Percentiles rank a stretch among this genome's conserved stretches.
Conservation (phyloP, 2,888 invertebrate species). For the Alsophila aescularia region DNA sequence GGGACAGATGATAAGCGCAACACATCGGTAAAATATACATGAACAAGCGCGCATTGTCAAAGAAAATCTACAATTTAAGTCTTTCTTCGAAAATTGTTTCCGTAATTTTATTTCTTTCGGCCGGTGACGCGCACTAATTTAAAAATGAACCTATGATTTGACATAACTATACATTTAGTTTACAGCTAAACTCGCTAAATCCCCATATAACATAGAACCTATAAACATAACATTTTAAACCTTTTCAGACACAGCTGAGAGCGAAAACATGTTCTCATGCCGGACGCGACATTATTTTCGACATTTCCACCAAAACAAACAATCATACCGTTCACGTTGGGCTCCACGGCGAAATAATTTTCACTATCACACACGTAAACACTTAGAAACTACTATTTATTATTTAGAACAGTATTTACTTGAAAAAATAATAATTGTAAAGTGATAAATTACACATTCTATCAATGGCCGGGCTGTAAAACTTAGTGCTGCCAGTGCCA, state of each 20-base stretch:
- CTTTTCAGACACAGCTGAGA: conserved; percentile 26
- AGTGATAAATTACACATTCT: neutral
- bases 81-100: neutral
- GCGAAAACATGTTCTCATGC: conserved; percentile 30
- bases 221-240: neutral
- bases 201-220: neutral
- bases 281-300: conserved; percentile 13
- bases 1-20: no score
- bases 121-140: no score
- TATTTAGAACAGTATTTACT: conserved; percentile 3
- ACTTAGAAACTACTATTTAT: neutral
- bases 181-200: neutral
- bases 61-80: neutral
- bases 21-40: no score
- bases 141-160: no score
- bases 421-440: conserved; percentile 1
- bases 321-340: conserved; percentile 64
- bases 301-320: conserved; percentile 31
- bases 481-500: no score
- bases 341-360: conserved; percentile 63
- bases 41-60: no score
- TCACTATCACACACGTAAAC: conserved; percentile 2
- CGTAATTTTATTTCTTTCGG: no score
- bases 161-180: neutral
- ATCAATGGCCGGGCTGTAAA: conserved; percentile 20